Conservation (phyloP, 2,888 invertebrate genomes). For the Clanis bilineata region DNA sequence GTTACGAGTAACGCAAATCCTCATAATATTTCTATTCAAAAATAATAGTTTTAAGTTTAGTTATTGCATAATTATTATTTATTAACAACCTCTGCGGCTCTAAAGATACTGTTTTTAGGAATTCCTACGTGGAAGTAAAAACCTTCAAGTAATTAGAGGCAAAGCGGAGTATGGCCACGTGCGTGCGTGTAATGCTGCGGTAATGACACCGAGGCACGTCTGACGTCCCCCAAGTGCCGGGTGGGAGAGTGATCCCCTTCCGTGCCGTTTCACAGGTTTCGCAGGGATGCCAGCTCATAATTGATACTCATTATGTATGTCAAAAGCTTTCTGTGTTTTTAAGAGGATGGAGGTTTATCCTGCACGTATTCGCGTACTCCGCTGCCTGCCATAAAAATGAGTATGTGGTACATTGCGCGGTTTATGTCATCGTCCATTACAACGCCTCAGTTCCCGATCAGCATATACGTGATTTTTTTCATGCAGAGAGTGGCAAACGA, state of each 20-base stretch:
- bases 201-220: constrained; percentile 9
- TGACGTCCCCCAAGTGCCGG: constrained; percentile 1
- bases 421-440: too few species aligned
- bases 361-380: too few species aligned
- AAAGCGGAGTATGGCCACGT: not conserved
- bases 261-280: constrained; percentile 1
- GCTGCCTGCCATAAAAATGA: too few species aligned
- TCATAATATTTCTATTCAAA: too few species aligned
- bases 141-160: not conserved
- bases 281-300: not conserved
- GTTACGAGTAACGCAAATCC: too few species aligned
- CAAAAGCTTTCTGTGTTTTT: not conserved
- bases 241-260: not conserved
- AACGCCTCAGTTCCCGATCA: too few species aligned
- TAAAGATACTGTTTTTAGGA: too few species aligned
- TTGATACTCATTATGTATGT: not conserved
- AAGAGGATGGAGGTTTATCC: not conserved
- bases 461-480: too few species aligned
- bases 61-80: too few species aligned
- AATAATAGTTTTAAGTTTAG: too few species aligned
- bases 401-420: too few species aligned
- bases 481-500: too few species aligned
- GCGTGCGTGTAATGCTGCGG: constrained; percentile 1
- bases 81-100: not conserved
- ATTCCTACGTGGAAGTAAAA: not conserved